A percentile compares a stretch with the other conserved stretches of the same genome.
Conservation (phyloP, 2,113 vertebrate genomes). For the Psephotus haematonotus region DNA sequence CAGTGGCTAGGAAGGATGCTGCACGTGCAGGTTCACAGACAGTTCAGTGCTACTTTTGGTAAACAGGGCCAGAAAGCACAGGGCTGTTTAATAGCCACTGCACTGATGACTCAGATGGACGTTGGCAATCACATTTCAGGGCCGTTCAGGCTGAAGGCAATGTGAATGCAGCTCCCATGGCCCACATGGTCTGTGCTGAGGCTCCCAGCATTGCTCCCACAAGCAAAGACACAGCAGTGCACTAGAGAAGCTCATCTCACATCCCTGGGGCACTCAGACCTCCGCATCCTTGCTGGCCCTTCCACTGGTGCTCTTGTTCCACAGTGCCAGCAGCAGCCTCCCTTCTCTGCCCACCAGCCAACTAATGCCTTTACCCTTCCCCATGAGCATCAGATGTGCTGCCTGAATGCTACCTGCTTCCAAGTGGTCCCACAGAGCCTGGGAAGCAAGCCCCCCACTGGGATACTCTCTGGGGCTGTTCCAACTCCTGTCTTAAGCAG, state of each 20-base stretch:
- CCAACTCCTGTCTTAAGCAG: not conserved
- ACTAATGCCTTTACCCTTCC: not conserved
- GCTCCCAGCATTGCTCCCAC: not conserved
- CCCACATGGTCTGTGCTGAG: not conserved
- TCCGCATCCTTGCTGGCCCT: not conserved
- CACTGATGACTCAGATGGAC: rapidly evolving
- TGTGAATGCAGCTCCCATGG: not conserved
- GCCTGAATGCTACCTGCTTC: not conserved
- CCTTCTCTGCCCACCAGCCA: not conserved
- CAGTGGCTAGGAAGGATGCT: not conserved
- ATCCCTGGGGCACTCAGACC: not conserved
- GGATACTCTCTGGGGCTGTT: not conserved
- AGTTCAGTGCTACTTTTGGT: not conserved
- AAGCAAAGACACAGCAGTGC: not conserved
- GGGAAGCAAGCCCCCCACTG: not conserved
- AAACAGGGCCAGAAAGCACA: not conserved
- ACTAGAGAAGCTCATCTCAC: not conserved
- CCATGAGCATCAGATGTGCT: not conserved
- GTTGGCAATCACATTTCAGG: not conserved
- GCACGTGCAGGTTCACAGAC: not conserved
- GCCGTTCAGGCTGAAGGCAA: rapidly evolving
- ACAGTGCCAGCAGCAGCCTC: not conserved
- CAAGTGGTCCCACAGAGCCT: not conserved
- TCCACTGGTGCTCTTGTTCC: not conserved
- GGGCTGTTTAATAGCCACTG: not conserved